These are phyloP conservation scores for Nylanderia fulva DNA, from an alignment of 1,140 invertebrate species.

Conservation along the genomic window DNA sequence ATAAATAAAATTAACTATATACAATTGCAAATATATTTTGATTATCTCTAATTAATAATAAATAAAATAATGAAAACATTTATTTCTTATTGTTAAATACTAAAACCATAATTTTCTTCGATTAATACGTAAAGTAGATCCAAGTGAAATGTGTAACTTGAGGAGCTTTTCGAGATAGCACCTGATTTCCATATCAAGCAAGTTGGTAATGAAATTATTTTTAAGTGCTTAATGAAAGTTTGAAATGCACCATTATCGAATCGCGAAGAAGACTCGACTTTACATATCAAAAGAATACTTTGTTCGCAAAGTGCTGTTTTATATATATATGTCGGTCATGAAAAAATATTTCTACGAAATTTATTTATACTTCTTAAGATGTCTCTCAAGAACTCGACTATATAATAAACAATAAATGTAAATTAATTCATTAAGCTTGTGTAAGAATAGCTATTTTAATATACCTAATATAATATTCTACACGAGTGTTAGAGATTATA, in stretches of 20 bases:
- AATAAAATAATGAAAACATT: neutral
- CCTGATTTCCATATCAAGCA: conserved; percentile 76
- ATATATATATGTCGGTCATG: conserved; percentile 3
- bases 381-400: neutral
- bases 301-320: conserved; percentile 37
- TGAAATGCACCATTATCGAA: conserved; percentile 80
- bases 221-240: conserved; percentile 83
- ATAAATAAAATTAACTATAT: too few species aligned
- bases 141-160: neutral
- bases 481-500: neutral
- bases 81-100: neutral
- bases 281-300: conserved; percentile 80
- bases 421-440: neutral
- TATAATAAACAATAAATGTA: neutral
- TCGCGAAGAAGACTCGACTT: conserved; percentile 71
- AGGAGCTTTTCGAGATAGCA: conserved; percentile 55
- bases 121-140: neutral
- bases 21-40: neutral
- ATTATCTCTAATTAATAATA: neutral
- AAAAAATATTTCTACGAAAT: conserved; percentile 24
- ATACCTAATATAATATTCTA: neutral
- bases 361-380: conserved; percentile 51
- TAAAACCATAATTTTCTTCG: neutral
- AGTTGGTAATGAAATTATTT: conserved; percentile 79
- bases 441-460: neutral